Conservation (phyloP, 1,140 invertebrate genomes). For the Drosophila triauraria region DNA sequence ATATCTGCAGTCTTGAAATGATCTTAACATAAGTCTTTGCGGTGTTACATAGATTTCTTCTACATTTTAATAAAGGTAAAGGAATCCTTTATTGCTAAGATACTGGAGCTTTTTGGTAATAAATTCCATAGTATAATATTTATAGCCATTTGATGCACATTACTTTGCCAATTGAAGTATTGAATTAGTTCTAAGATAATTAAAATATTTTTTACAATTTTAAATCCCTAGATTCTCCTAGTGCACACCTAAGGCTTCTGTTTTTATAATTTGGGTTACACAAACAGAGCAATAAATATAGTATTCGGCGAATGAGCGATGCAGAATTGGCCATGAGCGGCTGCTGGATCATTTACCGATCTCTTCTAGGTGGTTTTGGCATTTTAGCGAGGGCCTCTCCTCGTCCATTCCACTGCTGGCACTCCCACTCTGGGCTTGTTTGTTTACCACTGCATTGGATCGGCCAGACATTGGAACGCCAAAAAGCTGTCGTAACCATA, state of each 20-base stretch:
- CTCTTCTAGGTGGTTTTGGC: slow-evolving; percentile 44
- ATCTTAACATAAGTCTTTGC: too few species aligned
- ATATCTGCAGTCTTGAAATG: too few species aligned
- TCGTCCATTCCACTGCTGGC: not conserved
- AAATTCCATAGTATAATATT: too few species aligned
- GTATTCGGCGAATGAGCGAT: slow-evolving; percentile 47
- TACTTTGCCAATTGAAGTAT: too few species aligned
- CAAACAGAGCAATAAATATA: slow-evolving; percentile 74
- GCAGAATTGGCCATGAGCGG: slow-evolving; percentile 36
- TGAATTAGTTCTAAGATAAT: too few species aligned
- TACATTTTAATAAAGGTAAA: too few species aligned
- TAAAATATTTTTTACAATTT: too few species aligned
- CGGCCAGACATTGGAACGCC: slow-evolving; percentile 50
- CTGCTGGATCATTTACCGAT: slow-evolving; percentile 21
- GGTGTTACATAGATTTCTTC: too few species aligned
- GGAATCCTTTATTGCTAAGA: too few species aligned
- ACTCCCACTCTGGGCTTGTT: not conserved
- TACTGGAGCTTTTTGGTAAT: too few species aligned
- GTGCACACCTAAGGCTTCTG: slow-evolving; percentile 43
- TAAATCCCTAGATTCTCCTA: not conserved
- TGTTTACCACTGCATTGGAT: slow-evolving; percentile 32
- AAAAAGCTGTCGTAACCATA: slow-evolving; percentile 75
- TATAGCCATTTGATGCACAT: too few species aligned
- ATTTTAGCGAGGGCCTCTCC: slow-evolving; percentile 42
- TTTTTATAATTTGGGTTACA: slow-evolving; percentile 78